A percentile compares a stretch with the other conserved stretches of the same genome.
Evolutionary conservation across 2,888 invertebrate genomes (phyloP).

Genomic region (Polia nebulosa): DNA sequence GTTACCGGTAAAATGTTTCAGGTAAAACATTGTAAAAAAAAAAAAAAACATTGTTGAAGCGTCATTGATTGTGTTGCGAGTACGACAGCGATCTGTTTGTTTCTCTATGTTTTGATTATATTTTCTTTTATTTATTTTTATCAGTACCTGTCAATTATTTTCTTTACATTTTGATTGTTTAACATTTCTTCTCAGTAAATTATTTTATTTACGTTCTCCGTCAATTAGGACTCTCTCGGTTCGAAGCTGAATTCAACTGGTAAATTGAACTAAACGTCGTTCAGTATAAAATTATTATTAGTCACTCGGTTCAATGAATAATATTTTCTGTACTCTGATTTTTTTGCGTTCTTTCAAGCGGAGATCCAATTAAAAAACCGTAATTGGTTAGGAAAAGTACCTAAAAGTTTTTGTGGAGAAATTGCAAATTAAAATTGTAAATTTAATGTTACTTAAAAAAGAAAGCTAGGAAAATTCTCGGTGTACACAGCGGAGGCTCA

Average conservation of each 20-base stretch:
- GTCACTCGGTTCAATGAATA: constrained; percentile 18
- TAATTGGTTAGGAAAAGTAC: constrained; percentile 11
- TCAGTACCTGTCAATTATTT: constrained; percentile 14
- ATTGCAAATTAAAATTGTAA: constrained; percentile 9
- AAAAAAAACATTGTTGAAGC: constrained; percentile 31
- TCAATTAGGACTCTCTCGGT: constrained; percentile 18
- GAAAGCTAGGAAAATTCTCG: background rate
- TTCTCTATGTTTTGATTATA: constrained; percentile 33
- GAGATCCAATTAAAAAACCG: constrained; percentile 13
- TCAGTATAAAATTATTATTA: constrained; percentile 20
- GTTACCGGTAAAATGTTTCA: constrained; percentile 37
- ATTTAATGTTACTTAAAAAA: no score
- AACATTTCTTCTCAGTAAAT: background rate
- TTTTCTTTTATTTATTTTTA: constrained; percentile 36
- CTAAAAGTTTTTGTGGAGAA: constrained; percentile 4
- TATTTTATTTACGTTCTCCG: constrained; percentile 5
- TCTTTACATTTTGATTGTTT: background rate
- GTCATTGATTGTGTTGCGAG: constrained; percentile 35
- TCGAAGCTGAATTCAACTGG: constrained; percentile 16
- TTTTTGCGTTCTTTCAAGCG: constrained; percentile 20
- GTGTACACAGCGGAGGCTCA: no score
- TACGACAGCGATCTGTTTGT: constrained; percentile 31
- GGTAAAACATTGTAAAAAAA: constrained; percentile 42
- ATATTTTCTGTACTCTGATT: constrained; percentile 15
- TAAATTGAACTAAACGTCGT: constrained; percentile 28